phyloP scores from a whole-genome alignment of 2,797 vertebrate species.

The Galagoides demidoff region DNA sequence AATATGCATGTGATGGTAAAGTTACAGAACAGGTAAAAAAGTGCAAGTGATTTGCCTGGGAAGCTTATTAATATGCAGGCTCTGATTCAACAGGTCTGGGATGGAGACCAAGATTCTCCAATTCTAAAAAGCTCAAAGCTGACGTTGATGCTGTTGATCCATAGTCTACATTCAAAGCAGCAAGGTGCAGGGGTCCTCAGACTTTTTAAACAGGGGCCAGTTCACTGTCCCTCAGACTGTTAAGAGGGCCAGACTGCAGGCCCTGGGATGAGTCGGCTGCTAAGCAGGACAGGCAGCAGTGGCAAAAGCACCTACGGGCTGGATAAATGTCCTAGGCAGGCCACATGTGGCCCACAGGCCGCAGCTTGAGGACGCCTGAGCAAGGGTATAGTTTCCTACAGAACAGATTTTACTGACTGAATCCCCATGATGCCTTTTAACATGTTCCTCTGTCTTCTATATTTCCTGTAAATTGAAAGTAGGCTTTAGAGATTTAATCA shows the following conservation, averaged over 20 bases:
- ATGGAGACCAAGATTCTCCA: neutral
- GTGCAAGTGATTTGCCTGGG: neutral
- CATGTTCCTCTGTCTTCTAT: neutral
- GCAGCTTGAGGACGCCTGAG: neutral
- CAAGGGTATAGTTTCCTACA: neutral
- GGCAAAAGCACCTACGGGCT: too few relatives aligned
- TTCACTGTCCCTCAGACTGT: too few relatives aligned
- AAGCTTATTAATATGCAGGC: neutral
- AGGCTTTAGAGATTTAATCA: neutral
- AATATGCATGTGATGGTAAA: neutral
- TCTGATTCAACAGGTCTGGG: neutral
- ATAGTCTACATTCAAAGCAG: neutral
- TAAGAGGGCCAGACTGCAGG: too few relatives aligned
- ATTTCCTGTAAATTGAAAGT: conserved; percentile 23
- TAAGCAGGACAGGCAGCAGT: too few relatives aligned
- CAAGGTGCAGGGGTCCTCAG: neutral
- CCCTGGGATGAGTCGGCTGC: too few relatives aligned
- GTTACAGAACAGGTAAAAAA: neutral
- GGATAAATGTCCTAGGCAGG: too few relatives aligned
- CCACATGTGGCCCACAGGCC: too few relatives aligned
- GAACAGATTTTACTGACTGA: neutral
- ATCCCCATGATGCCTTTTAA: neutral
- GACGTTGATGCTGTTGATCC: neutral
- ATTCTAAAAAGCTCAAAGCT: neutral
- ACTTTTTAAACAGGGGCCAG: too few relatives aligned